These are phyloP conservation scores for Bactericera cockerelli DNA, from an alignment of 1,140 invertebrate genomes.

Conservation along the genomic window DNA sequence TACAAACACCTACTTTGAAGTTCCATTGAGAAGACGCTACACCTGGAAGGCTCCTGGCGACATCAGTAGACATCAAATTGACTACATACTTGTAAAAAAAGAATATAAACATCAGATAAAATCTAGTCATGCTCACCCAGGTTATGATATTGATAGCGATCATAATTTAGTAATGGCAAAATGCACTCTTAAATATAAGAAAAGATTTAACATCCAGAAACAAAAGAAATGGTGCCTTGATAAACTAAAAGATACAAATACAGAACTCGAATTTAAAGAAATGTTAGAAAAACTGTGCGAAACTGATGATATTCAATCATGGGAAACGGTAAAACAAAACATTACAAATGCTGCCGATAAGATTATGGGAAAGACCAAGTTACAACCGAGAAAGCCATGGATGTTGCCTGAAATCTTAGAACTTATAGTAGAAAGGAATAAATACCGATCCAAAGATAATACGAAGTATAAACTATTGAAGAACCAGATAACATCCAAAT, in stretches of 20 bases:
- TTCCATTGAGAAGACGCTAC: conserved; percentile 23
- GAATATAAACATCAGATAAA: conserved; percentile 2
- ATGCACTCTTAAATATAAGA: conserved; percentile 4
- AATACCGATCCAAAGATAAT: neutral
- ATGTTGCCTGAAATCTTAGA: conserved; percentile 10
- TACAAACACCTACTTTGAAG: conserved; percentile 25
- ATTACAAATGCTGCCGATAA: conserved; percentile 5
- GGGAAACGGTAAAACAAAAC: neutral
- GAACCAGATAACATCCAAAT: conserved; percentile 7
- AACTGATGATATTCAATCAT: neutral
- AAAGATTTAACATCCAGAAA: conserved; percentile 4
- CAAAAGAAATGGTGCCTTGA: conserved; percentile 10
- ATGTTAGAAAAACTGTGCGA: neutral
- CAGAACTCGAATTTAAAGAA: neutral
- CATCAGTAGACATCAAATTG: conserved; percentile 26
- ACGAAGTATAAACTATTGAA: conserved; percentile 10
- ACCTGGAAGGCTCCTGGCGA: conserved; percentile 26
- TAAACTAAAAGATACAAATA: conserved; percentile 13
- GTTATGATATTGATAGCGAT: conserved; percentile 1
- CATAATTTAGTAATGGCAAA: conserved; percentile 8
- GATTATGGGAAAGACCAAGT: conserved; percentile 4
- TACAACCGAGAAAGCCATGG: conserved; percentile 11
- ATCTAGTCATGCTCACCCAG: conserved; percentile 2
- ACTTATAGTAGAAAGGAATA: conserved; percentile 7
- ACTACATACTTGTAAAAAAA: conserved; percentile 23